Evolutionary conservation across 2,113 vertebrate genomes (phyloP).

Genomic region (Poecile atricapillus): DNA sequence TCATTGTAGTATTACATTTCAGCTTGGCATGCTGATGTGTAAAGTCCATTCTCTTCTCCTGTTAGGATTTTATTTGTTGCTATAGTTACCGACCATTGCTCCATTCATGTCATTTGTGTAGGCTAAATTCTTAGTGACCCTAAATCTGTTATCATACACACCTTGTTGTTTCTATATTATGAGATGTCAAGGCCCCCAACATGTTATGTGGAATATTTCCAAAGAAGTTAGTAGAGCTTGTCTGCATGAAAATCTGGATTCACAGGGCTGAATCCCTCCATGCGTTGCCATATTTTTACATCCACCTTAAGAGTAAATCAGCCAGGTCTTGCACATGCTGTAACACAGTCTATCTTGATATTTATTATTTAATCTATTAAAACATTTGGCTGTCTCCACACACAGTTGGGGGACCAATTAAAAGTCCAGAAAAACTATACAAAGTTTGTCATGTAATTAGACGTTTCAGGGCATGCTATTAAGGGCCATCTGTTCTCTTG

Average conservation of each 20-base stretch:
- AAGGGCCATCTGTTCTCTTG: constrained; percentile 50
- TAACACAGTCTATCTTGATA: constrained; percentile 10
- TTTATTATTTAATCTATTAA: constrained; percentile 45
- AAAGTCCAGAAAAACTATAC: constrained; percentile 8
- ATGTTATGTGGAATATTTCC: background rate
- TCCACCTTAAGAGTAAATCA: background rate
- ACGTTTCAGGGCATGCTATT: background rate
- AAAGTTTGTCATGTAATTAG: constrained; percentile 32
- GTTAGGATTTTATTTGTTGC: background rate
- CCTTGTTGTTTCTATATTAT: background rate
- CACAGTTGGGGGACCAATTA: constrained; percentile 38
- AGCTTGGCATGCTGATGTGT: background rate
- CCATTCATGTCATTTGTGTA: background rate
- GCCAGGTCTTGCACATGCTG: background rate
- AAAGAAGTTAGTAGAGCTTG: background rate
- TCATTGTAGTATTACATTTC: background rate
- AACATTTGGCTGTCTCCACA: background rate
- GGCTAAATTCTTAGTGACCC: background rate
- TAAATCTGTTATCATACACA: background rate
- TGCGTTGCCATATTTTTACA: background rate
- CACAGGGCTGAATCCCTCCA: background rate
- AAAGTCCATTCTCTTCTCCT: background rate
- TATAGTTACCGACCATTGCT: background rate
- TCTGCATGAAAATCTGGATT: background rate
- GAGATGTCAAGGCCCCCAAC: background rate